Base-by-base conservation (phyloP, 2,888 invertebrate species). In the Muscina levida region DNA sequence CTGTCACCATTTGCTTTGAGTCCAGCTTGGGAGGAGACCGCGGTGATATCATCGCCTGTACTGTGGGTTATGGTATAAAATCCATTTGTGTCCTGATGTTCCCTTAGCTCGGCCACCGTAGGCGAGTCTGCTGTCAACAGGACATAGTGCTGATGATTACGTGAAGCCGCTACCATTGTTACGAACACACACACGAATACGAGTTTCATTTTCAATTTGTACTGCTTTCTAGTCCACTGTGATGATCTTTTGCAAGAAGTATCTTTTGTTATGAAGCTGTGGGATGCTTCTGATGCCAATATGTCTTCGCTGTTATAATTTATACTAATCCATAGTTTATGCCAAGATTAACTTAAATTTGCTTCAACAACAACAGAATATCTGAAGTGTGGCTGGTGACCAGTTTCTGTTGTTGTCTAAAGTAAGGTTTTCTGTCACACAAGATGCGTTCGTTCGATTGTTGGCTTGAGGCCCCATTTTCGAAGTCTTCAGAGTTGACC, bases 51-150 rank as follows among this genome's bases (percentile, higher is more conserved):
- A 48, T 92, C 92, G 19, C 92, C 93, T 76, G 92, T 93, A 56
- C 92, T 88, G 85, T 94, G 93, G 53, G 93, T 93, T 85, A 93
- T 94, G 39, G 92, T 91, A 87, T 93, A 93, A 85, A 93, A 93
- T 1, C 93, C 93, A 44, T 92, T 89, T 82, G 79, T 74, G 86
- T 94, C 93, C 89, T 94, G 93, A 56, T 92, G 91, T 87, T 93
- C 93, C n/a, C n/a, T n/a, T n/a, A 59, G 11, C 86, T 92, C 93
- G 83, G 91, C 90, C 44, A 88, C 88, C 74, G 90, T 85, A 71
- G 90, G 86, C 62, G 89, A 65, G 57, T 83, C 75, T 19, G 76
- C 39, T 68, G 78, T 80, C 11, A 74, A 66, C 8, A 83, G 24
- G 17, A 79, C 37, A 3, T 80, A 57, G 53, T 37, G 42, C 22